These are phyloP conservation scores for Lamproptera curius DNA, from an alignment of 2,888 invertebrate species.

Conservation along the genomic window DNA sequence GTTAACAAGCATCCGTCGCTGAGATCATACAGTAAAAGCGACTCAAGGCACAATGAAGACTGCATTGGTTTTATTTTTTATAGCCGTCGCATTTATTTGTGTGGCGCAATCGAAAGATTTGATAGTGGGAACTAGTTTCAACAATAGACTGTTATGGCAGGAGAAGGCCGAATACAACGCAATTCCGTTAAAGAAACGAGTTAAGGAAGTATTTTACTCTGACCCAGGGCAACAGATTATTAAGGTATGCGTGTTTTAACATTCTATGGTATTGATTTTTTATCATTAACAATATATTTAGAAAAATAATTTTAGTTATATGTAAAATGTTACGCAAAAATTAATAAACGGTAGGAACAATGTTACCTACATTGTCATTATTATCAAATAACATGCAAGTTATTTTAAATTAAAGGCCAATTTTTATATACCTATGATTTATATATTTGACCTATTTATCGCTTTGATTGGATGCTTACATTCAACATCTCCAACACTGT, in stretches of 20 bases:
- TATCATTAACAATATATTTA: too few species aligned
- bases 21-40: constrained; percentile 36
- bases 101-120: constrained; percentile 57
- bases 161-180: constrained; percentile 65
- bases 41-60: constrained; percentile 51
- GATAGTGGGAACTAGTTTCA: constrained; percentile 66
- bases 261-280: not conserved
- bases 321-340: too few species aligned
- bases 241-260: constrained; percentile 49
- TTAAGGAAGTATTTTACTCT: constrained; percentile 65
- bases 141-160: constrained; percentile 58
- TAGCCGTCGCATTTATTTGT: constrained; percentile 48
- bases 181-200: constrained; percentile 66
- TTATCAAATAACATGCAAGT: too few species aligned
- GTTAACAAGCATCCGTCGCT: constrained; percentile 43
- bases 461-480: too few species aligned
- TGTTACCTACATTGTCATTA: too few species aligned
- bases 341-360: too few species aligned
- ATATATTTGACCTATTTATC: too few species aligned
- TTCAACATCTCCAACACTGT: too few species aligned
- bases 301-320: too few species aligned
- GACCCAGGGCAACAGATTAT: constrained; percentile 68
- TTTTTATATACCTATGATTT: too few species aligned
- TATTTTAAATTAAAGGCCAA: too few species aligned
- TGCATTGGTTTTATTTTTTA: constrained; percentile 43